Conservation (phyloP, 2,888 invertebrate species). For the Chymomyza fuscimana region DNA sequence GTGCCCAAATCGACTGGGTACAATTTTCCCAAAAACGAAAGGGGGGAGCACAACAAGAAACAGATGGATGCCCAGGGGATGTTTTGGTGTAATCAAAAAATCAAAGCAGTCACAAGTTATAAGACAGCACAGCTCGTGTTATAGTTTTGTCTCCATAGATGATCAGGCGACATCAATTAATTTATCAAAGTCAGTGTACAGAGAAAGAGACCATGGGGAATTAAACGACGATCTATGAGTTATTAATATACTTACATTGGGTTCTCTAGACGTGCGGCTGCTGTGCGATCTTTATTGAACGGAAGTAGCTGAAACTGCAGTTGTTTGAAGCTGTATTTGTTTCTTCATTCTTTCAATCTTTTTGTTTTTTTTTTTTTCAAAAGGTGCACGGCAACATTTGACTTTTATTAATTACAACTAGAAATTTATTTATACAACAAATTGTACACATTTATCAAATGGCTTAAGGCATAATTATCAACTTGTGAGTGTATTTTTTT, state of each 20-base stretch:
- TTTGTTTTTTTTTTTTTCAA: constrained; percentile 19
- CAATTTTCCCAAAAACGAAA: constrained; percentile 20
- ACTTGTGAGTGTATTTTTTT: constrained; percentile 29
- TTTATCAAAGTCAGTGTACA: constrained; percentile 63
- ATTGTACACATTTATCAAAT: constrained; percentile 67
- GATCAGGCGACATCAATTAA: constrained; percentile 63
- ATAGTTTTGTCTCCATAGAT: constrained; percentile 3
- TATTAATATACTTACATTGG: constrained; percentile 57
- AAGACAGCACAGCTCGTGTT: not conserved
- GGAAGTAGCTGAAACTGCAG: constrained; percentile 53
- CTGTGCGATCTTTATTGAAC: not conserved
- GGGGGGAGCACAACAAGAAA: constrained; percentile 34
- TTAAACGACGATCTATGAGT: constrained; percentile 60
- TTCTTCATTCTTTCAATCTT: constrained; percentile 8
- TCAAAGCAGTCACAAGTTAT: constrained; percentile 39
- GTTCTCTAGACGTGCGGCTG: not conserved
- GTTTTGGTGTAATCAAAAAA: constrained; percentile 49
- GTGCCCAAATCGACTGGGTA: constrained; percentile 47
- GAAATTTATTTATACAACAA: constrained; percentile 69
- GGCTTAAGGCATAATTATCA: constrained; percentile 51
- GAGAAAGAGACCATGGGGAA: constrained; percentile 65
- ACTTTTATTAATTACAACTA: constrained; percentile 69
- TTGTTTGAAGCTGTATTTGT: constrained; percentile 31
- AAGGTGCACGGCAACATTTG: constrained; percentile 41
- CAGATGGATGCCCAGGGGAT: constrained; percentile 40